These are phyloP conservation scores for Coelopa pilipes DNA, from an alignment of 2,888 invertebrate genomes.

Conservation along the genomic window DNA sequence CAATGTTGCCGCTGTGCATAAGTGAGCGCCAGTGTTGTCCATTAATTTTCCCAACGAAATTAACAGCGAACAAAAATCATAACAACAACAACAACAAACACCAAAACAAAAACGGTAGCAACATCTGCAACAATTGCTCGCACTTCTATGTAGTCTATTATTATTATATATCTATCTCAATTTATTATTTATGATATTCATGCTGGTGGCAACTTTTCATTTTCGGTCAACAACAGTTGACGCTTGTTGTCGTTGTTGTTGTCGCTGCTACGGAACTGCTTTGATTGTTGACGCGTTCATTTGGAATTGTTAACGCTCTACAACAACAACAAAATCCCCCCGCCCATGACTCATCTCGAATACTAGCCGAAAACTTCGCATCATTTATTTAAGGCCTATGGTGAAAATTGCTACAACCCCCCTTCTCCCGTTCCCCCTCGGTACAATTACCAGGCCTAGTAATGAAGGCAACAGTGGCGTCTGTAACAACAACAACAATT, in stretches of 20 bases:
- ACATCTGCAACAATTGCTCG: neutral
- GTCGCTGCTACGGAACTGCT: conserved; percentile 1
- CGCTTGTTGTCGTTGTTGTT: neutral
- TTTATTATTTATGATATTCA: conserved; percentile 29
- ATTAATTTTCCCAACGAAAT: too few species aligned
- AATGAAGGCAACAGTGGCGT: neutral
- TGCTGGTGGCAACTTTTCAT: conserved; percentile 8
- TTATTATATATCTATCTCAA: neutral
- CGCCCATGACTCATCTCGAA: neutral
- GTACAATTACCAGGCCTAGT: conserved; percentile 9
- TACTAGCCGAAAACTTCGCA: neutral
- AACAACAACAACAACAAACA: neutral
- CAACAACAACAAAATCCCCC: neutral
- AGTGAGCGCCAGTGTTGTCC: too few species aligned
- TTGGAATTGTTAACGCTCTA: conserved; percentile 15
- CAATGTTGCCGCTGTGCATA: too few species aligned
- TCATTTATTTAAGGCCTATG: neutral
- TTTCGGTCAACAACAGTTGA: neutral
- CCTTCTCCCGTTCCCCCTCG: neutral
- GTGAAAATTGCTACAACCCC: too few species aligned
- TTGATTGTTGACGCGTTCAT: conserved; percentile 21
- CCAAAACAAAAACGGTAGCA: neutral
- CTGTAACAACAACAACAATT: conserved; percentile 2
- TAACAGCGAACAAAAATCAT: too few species aligned
- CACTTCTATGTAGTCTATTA: too few species aligned